Base-by-base conservation (phyloP, 2,888 invertebrate species). In the Pherbina coryleti region DNA sequence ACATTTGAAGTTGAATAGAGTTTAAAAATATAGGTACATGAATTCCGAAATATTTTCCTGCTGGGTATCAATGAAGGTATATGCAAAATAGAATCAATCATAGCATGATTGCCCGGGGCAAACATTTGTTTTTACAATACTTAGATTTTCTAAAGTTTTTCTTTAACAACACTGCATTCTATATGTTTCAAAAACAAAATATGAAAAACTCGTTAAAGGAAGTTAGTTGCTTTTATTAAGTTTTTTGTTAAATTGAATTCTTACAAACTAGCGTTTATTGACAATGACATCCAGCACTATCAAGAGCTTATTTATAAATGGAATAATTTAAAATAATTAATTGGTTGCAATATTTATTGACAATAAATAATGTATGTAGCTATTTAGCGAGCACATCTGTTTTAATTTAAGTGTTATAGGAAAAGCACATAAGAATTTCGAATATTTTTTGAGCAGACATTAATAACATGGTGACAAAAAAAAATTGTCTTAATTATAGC, bases 321-420 rank as follows among this genome's bases (percentile, higher is more conserved):
- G 14, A 67, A 49, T 37, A 22, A 67, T 34, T 49, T 37, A 49
- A 44, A 55, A 55, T 70, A 70, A 70, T 70, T 70, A 34, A 70
- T 53, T 7, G n/a, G 8, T 64, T n/a, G 55, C 31, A 70, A 55
- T 69, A 51, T 69, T 69, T 69, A 53, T 53, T 44, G 28, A 31
- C 51, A 28, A 28, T 51, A 25, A 22, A 14, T 17, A 66, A 34
- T 34, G 64, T 34, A 37, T 34, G 5, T 28, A 34, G 7, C 34
- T 44, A 66, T 34, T 66, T 66, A 19, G 31, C 31, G 37, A 9
- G 25, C 49, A 69, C 22, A 69, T 22, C 49, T 69, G 53, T 28
- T 44, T 22, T 44, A 44, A 4, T 14, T 44, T 44, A 44, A 44
- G 44, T 44, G 25, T 60, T 19, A 8, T 28, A 60, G 57, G 57